Percentiles rank a stretch among this genome's conserved stretches.
phyloP scores from a whole-genome alignment of 2,797 vertebrate species.

The Austrolebias charrua region DNA sequence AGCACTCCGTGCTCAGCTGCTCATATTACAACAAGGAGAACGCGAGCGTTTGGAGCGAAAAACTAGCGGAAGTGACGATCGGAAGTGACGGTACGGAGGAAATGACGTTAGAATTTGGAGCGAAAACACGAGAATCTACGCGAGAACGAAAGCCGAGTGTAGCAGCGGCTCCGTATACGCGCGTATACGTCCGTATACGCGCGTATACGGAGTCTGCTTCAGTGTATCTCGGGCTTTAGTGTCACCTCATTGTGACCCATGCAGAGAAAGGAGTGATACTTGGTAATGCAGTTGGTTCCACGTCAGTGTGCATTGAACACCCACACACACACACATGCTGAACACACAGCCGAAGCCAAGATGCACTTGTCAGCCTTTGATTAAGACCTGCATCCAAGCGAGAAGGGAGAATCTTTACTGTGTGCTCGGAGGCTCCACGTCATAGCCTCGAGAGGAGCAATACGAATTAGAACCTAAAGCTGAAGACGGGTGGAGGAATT shows the following conservation, averaged over 20 bases:
- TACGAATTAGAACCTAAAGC: constrained; percentile 60
- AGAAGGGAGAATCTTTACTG: constrained; percentile 65
- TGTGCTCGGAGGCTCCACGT: constrained; percentile 52
- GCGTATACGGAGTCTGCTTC: too few species aligned
- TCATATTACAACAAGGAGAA: too few species aligned
- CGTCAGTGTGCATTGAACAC: constrained; percentile 32
- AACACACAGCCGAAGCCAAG: constrained; percentile 45
- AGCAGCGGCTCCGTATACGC: too few species aligned
- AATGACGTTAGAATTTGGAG: too few species aligned
- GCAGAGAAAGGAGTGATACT: constrained; percentile 63
- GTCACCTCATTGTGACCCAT: constrained; percentile 63
- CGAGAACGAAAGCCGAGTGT: too few species aligned
- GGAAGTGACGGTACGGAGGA: too few species aligned
- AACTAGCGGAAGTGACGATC: too few species aligned
- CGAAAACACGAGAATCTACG: too few species aligned
- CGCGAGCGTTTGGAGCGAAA: too few species aligned
- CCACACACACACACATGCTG: constrained; percentile 27
- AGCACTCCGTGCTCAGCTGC: too few species aligned
- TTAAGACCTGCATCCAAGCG: constrained; percentile 68
- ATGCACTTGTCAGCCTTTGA: constrained; percentile 67
- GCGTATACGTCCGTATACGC: too few species aligned
- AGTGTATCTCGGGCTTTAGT: too few species aligned
- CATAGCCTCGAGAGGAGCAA: constrained; percentile 52
- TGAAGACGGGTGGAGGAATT: constrained; percentile 62
- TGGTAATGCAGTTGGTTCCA: constrained; percentile 54